Evolutionary conservation across 2,797 vertebrate species (phyloP), one percentile per base, ranked within the genome.

Genomic region (Brachymystax lenok): DNA sequence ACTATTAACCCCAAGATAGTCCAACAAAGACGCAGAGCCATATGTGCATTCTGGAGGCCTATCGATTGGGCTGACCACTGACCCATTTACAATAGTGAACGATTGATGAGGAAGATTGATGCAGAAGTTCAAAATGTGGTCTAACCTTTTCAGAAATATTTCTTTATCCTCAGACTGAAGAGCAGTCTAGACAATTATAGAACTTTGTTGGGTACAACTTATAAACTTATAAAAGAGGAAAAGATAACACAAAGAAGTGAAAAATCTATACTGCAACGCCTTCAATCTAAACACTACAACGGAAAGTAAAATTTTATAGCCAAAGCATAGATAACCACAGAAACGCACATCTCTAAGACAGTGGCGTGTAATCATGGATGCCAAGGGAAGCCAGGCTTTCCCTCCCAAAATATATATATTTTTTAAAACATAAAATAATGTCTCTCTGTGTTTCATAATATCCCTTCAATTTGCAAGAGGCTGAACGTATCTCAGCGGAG

Each of bases 1-100:
- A 76, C 77, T 75, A 74, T 79, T 68, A 80, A 75, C 73, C 64
- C 76, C 14, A 24, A 71, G 69, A 66, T 64, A 40, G n/a, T 59
- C 70, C 21, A 28, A 73, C 68, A 40, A 10, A 27, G 27, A 69
- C 74, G 50, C 35, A 74, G 28, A 64, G 33, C 35, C 61, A 63
- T 5, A 50, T 24, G 27, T 67, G 14, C 28, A 33, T 67, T 21
- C 64, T 67, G 64, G 28, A 67, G 64, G 64, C 64, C 16, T 27
- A 67, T 67, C 28, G 27, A 33, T 63, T 63, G 59, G 10, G n/a
- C 59, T 61, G 56, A 59, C 19, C 59, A 3, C 59, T 12, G 59
- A 63, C 59, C 59, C 59, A 24, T 63, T 24, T 63, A 63, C 21
- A 24, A 63, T 63, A 12, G 3, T 24, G 21, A 61, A 61, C 6